Evolutionary conservation across 1,140 invertebrate genomes (phyloP).

Genomic region (Drosophila serrata): DNA sequence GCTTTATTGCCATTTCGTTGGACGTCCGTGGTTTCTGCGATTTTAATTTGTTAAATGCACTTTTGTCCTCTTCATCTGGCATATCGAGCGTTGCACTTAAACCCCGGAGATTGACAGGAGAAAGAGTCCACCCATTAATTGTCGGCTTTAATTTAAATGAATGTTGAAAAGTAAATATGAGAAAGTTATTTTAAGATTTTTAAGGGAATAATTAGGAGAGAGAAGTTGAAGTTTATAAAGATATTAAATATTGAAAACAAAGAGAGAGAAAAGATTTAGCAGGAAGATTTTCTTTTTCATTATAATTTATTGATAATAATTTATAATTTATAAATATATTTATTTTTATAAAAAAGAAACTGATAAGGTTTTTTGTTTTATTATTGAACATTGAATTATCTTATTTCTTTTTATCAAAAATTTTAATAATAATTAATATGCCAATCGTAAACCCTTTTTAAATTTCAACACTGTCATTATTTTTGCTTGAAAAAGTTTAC

Average conservation of each 20-base stretch:
- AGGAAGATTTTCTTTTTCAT: too few relatives aligned
- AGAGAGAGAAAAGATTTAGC: too few relatives aligned
- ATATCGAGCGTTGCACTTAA: slow-evolving; percentile 38
- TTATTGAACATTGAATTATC: too few relatives aligned
- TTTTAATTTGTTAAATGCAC: slow-evolving; percentile 81
- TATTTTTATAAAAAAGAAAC: too few relatives aligned
- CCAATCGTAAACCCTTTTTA: too few relatives aligned
- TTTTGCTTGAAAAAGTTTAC: too few relatives aligned
- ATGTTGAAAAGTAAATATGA: not conserved
- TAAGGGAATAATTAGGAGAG: not conserved
- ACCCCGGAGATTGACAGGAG: slow-evolving; percentile 10
- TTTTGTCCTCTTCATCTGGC: slow-evolving; percentile 65
- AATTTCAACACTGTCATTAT: too few relatives aligned
- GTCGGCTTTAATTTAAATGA: slow-evolving; percentile 20
- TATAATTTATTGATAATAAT: too few relatives aligned
- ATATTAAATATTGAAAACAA: not conserved
- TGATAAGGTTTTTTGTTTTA: too few relatives aligned
- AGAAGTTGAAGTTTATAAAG: not conserved
- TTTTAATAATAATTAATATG: too few relatives aligned
- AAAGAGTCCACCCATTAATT: slow-evolving; percentile 12
- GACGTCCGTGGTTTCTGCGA: slow-evolving; percentile 56
- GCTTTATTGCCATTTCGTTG: slow-evolving; percentile 45
- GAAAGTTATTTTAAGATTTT: not conserved
- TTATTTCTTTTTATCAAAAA: too few relatives aligned
- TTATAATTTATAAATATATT: too few relatives aligned